Percentiles rank a stretch among this genome's conserved stretches.
Evolutionary conservation across 2,113 vertebrate species (phyloP).

Genomic region (Siphamia tubifer): DNA sequence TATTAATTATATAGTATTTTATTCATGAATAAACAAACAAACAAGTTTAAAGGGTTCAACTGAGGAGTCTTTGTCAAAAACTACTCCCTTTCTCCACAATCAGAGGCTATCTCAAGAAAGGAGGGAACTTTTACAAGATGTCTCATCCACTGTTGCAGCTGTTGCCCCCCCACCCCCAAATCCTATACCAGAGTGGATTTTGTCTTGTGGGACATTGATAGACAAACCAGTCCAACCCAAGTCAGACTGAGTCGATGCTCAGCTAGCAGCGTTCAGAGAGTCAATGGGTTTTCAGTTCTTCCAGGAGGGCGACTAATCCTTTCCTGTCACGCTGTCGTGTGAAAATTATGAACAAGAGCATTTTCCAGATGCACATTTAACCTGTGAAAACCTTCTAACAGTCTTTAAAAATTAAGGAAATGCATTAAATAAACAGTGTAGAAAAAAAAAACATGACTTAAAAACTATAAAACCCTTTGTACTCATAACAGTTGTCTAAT

Average conservation of each 20-base stretch:
- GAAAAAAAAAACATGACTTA: background rate
- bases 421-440: background rate
- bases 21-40: background rate
- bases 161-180: background rate
- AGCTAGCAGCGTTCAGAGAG: constrained; percentile 11
- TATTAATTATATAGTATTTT: too few relatives aligned
- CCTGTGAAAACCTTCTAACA: background rate
- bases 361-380: constrained; percentile 9
- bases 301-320: constrained; percentile 52
- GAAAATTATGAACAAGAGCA: constrained; percentile 24
- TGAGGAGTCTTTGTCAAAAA: too few relatives aligned
- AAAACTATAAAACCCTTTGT: background rate
- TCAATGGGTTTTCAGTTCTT: constrained; percentile 25
- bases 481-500: background rate
- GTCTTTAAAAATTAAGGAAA: background rate
- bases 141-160: constrained; percentile 3
- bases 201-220: constrained; percentile 33
- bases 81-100: background rate
- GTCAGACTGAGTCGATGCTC: constrained; percentile 4
- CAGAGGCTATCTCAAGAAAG: background rate
- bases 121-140: background rate
- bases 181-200: constrained; percentile 9
- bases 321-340: constrained; percentile 40
- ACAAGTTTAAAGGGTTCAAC: background rate
- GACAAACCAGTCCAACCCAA: constrained; percentile 1